Percentiles rank a stretch among this genome's conserved stretches.
Evolutionary conservation across 2,797 vertebrate genomes (phyloP).

Genomic region (Simalia tracyae): DNA sequence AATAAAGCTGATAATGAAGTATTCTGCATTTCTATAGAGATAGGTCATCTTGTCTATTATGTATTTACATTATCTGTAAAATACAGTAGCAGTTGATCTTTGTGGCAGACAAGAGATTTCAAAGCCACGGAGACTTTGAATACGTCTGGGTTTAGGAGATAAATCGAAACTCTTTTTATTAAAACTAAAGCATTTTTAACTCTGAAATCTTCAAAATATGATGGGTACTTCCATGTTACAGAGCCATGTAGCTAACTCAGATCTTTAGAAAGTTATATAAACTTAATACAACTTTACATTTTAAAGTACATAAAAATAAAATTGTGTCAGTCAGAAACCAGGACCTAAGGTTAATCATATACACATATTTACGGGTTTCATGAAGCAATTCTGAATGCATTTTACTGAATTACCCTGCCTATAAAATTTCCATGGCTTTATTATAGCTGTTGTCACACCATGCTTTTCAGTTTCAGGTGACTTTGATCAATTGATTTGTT

Average conservation of each 20-base stretch:
- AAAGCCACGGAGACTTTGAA: conserved; percentile 63
- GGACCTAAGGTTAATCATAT: not conserved
- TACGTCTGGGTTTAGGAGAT: conserved; percentile 70
- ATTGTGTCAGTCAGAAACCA: not conserved
- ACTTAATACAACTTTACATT: not conserved
- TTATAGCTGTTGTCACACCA: not conserved
- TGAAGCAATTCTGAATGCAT: not conserved
- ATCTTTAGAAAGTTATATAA: not conserved
- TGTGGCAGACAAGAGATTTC: conserved; percentile 66
- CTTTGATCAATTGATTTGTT: not conserved
- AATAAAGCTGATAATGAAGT: conserved; percentile 37
- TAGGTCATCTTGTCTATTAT: conserved; percentile 74
- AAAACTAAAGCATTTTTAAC: conserved; percentile 56
- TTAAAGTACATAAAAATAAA: not conserved
- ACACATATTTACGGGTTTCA: not conserved
- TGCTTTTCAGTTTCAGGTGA: not conserved
- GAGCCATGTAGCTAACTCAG: not conserved
- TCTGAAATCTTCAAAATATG: conserved; percentile 68
- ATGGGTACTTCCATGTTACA: conserved; percentile 24
- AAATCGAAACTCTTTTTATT: conserved; percentile 77
- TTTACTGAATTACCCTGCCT: not conserved
- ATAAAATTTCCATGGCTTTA: not conserved
- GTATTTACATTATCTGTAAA: conserved; percentile 59
- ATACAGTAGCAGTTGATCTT: conserved; percentile 67
- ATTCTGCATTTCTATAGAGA: conserved; percentile 54